A percentile compares a stretch with the other conserved stretches of the same genome.
These are phyloP conservation scores for Drosophila lowei DNA, from an alignment of 1,140 invertebrate genomes.

Conservation along the genomic window DNA sequence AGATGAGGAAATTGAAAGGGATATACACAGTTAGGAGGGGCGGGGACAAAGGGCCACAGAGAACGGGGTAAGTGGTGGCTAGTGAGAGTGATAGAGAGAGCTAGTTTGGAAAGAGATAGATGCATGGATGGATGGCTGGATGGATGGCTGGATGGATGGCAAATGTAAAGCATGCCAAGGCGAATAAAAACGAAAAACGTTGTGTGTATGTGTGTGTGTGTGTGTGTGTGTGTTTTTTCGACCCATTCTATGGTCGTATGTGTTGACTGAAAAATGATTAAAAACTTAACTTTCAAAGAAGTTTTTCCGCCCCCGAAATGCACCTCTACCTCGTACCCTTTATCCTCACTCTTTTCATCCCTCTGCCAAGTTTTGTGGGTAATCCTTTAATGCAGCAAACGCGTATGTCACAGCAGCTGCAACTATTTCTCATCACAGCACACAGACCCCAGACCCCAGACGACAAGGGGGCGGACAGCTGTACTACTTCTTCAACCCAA, in stretches of 20 bases:
- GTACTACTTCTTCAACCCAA: conserved; percentile 24
- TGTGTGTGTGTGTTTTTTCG: background rate
- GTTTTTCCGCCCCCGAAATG: conserved; percentile 38
- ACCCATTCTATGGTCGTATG: background rate
- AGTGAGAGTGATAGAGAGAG: conserved; percentile 10
- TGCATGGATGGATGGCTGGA: conserved; percentile 3
- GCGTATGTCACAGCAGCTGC: conserved; percentile 73
- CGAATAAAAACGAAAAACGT: conserved; percentile 49
- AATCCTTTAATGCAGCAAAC: conserved; percentile 73
- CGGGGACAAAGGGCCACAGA: conserved; percentile 7
- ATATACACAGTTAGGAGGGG: background rate
- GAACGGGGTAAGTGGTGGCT: conserved; percentile 2
- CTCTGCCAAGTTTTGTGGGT: conserved; percentile 48
- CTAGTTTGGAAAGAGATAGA: conserved; percentile 34
- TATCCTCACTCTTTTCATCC: background rate
- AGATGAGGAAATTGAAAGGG: conserved; percentile 6
- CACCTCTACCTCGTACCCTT: background rate
- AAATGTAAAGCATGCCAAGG: conserved; percentile 49
- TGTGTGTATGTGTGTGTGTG: conserved; percentile 4
- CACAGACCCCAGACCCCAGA: conserved; percentile 26
- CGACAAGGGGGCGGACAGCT: conserved; percentile 53
- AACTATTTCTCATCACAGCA: conserved; percentile 71
- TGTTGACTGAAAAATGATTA: conserved; percentile 73
- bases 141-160: background rate
- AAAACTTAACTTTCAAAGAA: conserved; percentile 74